A percentile compares a stretch with the other conserved stretches of the same genome.
These are phyloP conservation scores for Drosophila aldrichi DNA, from an alignment of 2,888 invertebrate species.

Conservation along the genomic window DNA sequence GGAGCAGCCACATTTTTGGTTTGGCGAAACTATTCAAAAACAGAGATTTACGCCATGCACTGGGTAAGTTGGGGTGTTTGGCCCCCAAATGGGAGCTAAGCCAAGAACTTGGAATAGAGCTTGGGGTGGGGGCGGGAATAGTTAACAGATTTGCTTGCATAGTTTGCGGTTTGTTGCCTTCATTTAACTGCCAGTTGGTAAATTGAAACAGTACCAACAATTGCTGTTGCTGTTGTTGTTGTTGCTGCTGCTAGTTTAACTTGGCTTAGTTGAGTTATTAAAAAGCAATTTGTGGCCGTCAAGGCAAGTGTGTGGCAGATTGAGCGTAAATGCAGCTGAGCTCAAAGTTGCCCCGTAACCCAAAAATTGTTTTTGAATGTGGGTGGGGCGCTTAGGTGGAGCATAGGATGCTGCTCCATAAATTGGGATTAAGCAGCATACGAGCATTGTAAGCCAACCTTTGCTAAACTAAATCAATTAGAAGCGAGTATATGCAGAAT, in stretches of 20 bases:
- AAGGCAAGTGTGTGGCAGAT: slow-evolving; percentile 74
- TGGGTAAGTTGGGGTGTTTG: slow-evolving; percentile 1
- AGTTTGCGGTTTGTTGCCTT: slow-evolving; percentile 69
- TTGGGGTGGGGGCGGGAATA: slow-evolving; percentile 39
- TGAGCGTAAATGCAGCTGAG: slow-evolving; percentile 74
- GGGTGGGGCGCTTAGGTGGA: neutral
- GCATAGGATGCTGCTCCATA: neutral
- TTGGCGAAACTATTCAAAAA: slow-evolving; percentile 72
- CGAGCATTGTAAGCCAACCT: slow-evolving; percentile 26
- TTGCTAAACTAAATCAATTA: slow-evolving; percentile 21
- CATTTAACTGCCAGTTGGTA: slow-evolving; percentile 74
- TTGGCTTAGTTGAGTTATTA: slow-evolving; percentile 79
- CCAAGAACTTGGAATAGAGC: slow-evolving; percentile 25
- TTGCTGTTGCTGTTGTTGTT: slow-evolving; percentile 39
- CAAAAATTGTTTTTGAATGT: slow-evolving; percentile 29
- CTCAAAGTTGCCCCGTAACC: slow-evolving; percentile 51
- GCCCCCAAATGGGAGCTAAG: slow-evolving; percentile 8
- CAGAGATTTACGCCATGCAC: slow-evolving; percentile 65
- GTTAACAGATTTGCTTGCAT: slow-evolving; percentile 67
- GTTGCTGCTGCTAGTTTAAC: slow-evolving; percentile 42
- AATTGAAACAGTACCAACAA: slow-evolving; percentile 56
- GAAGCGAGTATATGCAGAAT: neutral
- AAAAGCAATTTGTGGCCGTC: slow-evolving; percentile 79
- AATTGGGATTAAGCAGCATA: slow-evolving; percentile 21
- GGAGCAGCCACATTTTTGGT: slow-evolving; percentile 18